Evolutionary conservation across 2,113 vertebrate genomes (phyloP).

Genomic region (Corapipo altera): DNA sequence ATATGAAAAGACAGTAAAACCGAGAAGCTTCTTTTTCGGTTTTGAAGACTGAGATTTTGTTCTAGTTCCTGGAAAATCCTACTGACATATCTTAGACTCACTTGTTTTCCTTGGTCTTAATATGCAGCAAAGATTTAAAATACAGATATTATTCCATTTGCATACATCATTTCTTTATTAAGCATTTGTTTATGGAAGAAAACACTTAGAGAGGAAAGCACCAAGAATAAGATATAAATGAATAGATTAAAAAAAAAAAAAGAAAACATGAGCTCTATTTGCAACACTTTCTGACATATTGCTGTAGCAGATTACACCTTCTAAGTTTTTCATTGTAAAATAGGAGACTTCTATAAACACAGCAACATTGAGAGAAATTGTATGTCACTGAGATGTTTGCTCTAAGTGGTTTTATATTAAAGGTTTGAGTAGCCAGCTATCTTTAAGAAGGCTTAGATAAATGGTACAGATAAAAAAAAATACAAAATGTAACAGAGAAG

Average conservation of each 20-base stretch:
- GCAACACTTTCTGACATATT: background rate
- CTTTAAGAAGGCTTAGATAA: background rate
- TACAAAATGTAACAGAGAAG: background rate
- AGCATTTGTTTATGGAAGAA: background rate
- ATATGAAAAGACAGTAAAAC: background rate
- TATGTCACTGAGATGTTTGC: background rate
- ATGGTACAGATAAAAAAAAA: background rate
- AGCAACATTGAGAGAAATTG: background rate
- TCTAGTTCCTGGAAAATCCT: background rate
- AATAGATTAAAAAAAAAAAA: background rate
- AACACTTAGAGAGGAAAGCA: background rate
- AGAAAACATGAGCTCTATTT: background rate
- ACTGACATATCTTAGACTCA: background rate
- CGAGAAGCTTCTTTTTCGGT: background rate
- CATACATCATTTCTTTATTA: background rate
- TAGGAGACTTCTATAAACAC: background rate
- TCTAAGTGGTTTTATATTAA: conserved; percentile 4
- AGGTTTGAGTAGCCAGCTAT: background rate
- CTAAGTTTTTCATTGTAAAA: background rate
- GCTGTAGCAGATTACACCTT: background rate
- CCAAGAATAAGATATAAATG: background rate
- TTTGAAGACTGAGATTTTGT: background rate
- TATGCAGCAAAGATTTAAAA: background rate
- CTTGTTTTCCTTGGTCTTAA: background rate
- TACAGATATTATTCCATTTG: background rate